phyloP scores from a whole-genome alignment of 2,113 vertebrate genomes.

The Ranitomeya imitator region DNA sequence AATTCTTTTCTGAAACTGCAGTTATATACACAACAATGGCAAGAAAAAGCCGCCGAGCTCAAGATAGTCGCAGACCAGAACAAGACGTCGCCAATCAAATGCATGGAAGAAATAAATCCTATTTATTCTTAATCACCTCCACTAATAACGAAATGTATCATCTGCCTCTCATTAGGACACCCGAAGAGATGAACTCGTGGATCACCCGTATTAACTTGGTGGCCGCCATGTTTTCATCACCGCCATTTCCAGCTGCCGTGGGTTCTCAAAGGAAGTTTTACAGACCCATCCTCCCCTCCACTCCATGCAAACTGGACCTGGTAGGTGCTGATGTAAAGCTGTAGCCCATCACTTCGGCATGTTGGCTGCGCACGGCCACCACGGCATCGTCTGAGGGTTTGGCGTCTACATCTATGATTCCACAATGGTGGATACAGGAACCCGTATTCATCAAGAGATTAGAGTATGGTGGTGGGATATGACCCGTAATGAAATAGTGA shows the following conservation, averaged over 20 bases:
- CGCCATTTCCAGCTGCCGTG: constrained; percentile 86
- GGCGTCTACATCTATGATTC: not conserved
- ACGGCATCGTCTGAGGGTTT: no score
- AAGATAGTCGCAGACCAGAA: no score
- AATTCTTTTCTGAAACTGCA: no score
- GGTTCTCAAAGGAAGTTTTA: constrained; percentile 85
- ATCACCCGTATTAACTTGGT: constrained; percentile 87
- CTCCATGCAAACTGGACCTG: constrained; percentile 73
- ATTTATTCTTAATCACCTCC: not conserved
- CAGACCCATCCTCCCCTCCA: constrained; percentile 82
- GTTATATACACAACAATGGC: no score
- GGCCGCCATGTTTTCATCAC: constrained; percentile 84
- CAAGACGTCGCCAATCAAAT: no score
- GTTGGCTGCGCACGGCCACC: not conserved
- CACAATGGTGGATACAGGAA: not conserved
- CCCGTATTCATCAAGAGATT: not conserved
- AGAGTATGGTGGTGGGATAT: not conserved
- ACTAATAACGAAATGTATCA: not conserved
- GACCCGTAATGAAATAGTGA: not conserved
- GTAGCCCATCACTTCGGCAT: not conserved
- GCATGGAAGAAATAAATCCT: no score
- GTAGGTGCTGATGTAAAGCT: constrained; percentile 63
- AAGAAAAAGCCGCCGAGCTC: no score
- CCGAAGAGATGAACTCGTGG: constrained; percentile 88
- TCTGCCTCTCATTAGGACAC: constrained; percentile 69